Percentiles rank a stretch among this genome's conserved stretches.
Evolutionary conservation across 2,797 vertebrate genomes (phyloP).

Genomic region (Distichodus sexfasciatus): DNA sequence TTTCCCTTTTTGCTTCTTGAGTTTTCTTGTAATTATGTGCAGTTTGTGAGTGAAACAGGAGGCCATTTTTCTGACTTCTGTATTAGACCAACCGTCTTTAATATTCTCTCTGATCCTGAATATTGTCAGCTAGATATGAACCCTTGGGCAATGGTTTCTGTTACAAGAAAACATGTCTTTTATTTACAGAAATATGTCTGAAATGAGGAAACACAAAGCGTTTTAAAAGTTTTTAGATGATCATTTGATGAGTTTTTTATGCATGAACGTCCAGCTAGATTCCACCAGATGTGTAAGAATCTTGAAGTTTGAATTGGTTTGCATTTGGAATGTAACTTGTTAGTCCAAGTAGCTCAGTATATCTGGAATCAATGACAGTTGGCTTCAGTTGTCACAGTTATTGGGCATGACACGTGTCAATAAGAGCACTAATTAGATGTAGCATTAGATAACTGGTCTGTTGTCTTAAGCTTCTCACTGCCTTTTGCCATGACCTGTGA

Average conservation of each 20-base stretch:
- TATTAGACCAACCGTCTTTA: neutral
- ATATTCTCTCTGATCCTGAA: slow-evolving; percentile 1
- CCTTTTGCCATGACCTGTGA: slow-evolving; percentile 40
- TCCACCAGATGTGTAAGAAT: too few species aligned
- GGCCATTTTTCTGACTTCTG: neutral
- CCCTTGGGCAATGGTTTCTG: neutral
- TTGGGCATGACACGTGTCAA: neutral
- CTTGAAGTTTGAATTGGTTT: too few species aligned
- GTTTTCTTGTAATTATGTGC: too few species aligned
- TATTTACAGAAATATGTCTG: too few species aligned
- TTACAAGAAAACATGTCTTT: neutral
- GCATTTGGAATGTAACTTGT: neutral
- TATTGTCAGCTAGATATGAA: neutral
- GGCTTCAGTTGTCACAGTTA: slow-evolving; percentile 58
- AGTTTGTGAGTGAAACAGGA: too few species aligned
- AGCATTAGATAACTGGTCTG: neutral
- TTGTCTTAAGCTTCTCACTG: neutral
- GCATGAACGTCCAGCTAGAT: too few species aligned
- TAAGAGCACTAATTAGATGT: neutral
- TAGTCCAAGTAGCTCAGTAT: neutral
- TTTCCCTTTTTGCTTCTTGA: too few species aligned
- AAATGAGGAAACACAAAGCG: too few species aligned
- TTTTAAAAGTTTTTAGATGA: too few species aligned
- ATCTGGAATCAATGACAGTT: slow-evolving; percentile 39
- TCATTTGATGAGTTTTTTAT: too few species aligned